These are phyloP conservation scores for Pelecanoides urinatrix DNA, from an alignment of 2,113 vertebrate species.

Conservation along the genomic window DNA sequence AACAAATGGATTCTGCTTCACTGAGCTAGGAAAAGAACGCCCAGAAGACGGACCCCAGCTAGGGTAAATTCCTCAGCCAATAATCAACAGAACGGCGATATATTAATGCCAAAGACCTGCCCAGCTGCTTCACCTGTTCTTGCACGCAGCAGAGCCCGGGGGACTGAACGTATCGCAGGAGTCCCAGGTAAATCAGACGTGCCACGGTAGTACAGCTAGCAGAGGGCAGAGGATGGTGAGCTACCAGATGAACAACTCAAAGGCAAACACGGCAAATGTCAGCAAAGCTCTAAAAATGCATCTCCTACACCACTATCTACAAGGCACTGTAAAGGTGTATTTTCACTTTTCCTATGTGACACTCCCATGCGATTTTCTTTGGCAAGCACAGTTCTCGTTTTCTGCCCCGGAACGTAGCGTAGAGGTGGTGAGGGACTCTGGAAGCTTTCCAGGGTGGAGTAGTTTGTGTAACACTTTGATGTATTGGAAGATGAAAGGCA, in stretches of 20 bases:
- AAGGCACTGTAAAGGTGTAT: no score
- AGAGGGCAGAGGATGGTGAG: no score
- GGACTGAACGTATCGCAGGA: neutral
- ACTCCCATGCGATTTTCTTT: neutral
- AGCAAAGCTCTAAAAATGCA: neutral
- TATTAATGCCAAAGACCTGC: neutral
- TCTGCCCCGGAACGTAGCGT: rapidly evolving
- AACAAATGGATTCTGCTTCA: neutral
- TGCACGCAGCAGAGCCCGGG: neutral
- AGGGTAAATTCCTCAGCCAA: neutral
- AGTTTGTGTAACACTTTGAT: neutral
- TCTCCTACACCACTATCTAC: neutral
- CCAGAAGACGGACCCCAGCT: neutral
- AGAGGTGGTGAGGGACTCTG: neutral
- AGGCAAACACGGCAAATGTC: neutral
- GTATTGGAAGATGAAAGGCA: neutral
- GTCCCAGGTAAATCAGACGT: rapidly evolving
- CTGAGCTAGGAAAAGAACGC: neutral
- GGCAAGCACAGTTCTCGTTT: neutral
- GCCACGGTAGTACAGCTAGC: neutral
- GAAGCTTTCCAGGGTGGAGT: no score
- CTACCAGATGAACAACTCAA: no score
- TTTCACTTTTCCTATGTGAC: neutral
- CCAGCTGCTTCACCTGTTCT: neutral
- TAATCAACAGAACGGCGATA: neutral